Percentiles rank a stretch among this genome's conserved stretches.
Evolutionary conservation across 1,140 invertebrate species (phyloP).

Genomic region (Luehdorfia chinensis): DNA sequence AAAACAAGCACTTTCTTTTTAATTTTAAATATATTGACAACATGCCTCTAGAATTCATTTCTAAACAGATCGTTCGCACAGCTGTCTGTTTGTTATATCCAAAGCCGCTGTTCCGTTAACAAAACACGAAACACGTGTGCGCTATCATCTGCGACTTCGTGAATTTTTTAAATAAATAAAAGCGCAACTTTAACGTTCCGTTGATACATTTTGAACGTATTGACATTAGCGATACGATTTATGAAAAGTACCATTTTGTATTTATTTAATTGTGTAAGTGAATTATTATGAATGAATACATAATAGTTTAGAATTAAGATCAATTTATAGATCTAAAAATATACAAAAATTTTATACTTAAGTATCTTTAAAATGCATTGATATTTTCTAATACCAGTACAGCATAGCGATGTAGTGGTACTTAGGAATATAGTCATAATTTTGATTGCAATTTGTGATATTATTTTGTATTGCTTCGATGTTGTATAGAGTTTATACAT

Average conservation of each 20-base stretch:
- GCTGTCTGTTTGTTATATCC: constrained; percentile 4
- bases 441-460: constrained; percentile 9
- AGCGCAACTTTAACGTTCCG: background rate
- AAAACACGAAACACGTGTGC: constrained; percentile 14
- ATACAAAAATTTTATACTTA: no score
- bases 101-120: constrained; percentile 5
- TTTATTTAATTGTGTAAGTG: constrained; percentile 6
- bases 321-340: no score
- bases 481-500: no score
- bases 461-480: background rate
- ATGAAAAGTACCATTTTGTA: constrained; percentile 8
- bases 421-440: no score
- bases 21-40: constrained; percentile 1
- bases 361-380: no score
- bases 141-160: constrained; percentile 1
- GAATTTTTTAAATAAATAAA: constrained; percentile 9
- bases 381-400: no score
- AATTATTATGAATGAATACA: no score
- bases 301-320: no score
- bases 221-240: background rate
- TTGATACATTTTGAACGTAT: background rate
- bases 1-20: background rate
- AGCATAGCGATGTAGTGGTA: no score
- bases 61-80: constrained; percentile 2
- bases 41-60: background rate